These are phyloP conservation scores for Heteronetta atricapilla DNA, from an alignment of 2,113 vertebrate genomes.

Conservation along the genomic window DNA sequence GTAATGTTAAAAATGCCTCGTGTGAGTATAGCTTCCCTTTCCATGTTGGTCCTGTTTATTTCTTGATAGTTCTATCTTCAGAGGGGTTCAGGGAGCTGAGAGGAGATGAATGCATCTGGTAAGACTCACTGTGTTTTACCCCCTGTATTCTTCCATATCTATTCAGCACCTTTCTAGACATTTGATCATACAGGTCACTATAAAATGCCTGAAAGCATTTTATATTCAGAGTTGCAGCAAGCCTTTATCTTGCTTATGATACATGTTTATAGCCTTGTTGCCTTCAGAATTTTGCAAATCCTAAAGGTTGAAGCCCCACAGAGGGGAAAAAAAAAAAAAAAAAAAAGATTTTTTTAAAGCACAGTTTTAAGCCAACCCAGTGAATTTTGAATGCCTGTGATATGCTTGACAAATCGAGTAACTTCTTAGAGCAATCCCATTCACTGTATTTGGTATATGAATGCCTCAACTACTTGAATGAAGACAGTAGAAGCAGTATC, in stretches of 20 bases:
- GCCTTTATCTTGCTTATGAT: not conserved
- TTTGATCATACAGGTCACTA: not conserved
- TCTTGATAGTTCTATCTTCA: not conserved
- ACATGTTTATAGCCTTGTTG: not conserved
- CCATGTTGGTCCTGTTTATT: not conserved
- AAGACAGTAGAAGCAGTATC: not conserved
- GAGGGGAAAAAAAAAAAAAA: not conserved
- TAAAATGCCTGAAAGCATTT: not conserved
- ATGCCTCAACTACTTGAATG: not conserved
- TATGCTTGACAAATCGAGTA: not conserved
- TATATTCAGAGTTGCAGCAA: not conserved
- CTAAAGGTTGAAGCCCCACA: not conserved
- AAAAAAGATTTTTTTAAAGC: not conserved
- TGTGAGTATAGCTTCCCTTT: rapidly evolving
- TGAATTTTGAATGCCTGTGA: not conserved
- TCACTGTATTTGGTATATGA: not conserved
- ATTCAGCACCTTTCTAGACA: not conserved
- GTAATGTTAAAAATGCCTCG: not conserved
- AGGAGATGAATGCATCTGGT: not conserved
- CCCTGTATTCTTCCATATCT: not conserved
- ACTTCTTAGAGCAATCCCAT: not conserved
- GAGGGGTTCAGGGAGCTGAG: not conserved
- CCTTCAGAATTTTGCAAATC: not conserved
- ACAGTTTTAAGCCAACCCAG: not conserved
- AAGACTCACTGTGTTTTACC: not conserved